Evolutionary conservation across 2,888 invertebrate species (phyloP).

Genomic region (Agrochola lota): DNA sequence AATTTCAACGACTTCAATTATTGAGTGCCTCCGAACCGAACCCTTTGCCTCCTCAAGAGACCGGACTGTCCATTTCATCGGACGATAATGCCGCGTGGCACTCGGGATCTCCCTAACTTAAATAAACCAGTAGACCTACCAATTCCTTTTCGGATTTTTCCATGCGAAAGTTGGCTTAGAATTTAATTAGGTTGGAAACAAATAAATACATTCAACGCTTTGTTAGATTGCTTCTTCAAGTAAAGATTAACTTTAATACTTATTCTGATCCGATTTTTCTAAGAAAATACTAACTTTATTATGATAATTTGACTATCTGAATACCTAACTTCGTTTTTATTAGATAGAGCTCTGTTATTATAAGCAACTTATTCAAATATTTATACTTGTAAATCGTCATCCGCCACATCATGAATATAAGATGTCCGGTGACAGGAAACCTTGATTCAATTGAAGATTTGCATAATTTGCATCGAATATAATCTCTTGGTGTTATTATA

Average conservation of each 20-base stretch:
- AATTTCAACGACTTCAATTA: slow-evolving; percentile 90
- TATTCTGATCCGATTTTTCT: slow-evolving; percentile 18
- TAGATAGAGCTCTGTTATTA: slow-evolving; percentile 6
- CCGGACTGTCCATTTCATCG: slow-evolving; percentile 86
- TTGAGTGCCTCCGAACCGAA: slow-evolving; percentile 88
- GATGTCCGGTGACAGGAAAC: slow-evolving; percentile 77
- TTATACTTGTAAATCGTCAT: slow-evolving; percentile 45
- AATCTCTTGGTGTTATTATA: slow-evolving; percentile 44
- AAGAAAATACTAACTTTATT: slow-evolving; percentile 9
- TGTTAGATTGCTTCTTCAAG: slow-evolving; percentile 46
- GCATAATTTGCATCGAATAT: slow-evolving; percentile 80
- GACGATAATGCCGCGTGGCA: slow-evolving; percentile 84
- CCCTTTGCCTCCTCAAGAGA: slow-evolving; percentile 88
- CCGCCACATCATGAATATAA: slow-evolving; percentile 70
- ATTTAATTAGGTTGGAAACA: slow-evolving; percentile 72
- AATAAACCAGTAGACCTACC: slow-evolving; percentile 78
- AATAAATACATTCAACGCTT: slow-evolving; percentile 42
- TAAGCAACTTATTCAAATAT: slow-evolving; percentile 49
- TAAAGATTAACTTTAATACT: slow-evolving; percentile 39
- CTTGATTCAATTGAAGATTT: slow-evolving; percentile 85
- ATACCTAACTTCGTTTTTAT: slow-evolving; percentile 17
- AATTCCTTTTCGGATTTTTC: slow-evolving; percentile 75
- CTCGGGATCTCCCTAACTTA: slow-evolving; percentile 80
- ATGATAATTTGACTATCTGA: slow-evolving; percentile 23
- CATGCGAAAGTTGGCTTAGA: slow-evolving; percentile 66